phyloP scores from a whole-genome alignment of 2,113 vertebrate genomes.

The Amia ocellicauda region DNA sequence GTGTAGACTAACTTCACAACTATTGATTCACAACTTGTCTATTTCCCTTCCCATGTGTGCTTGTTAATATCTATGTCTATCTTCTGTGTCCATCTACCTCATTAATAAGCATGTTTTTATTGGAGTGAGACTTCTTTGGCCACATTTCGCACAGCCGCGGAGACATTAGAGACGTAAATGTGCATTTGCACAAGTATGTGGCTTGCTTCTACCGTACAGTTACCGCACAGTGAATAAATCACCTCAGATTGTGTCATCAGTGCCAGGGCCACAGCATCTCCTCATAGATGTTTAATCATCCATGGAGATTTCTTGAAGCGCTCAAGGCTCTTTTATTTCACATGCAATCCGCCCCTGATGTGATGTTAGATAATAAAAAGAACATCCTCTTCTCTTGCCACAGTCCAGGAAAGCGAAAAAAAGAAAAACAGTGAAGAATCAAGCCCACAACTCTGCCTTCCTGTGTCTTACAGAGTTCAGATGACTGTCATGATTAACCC shows the following conservation, averaged over 20 bases:
- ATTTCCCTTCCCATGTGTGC: too few relatives aligned
- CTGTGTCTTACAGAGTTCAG: slow-evolving; percentile 64
- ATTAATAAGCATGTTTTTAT: too few relatives aligned
- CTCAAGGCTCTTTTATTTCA: slow-evolving; percentile 21
- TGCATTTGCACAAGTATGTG: too few relatives aligned
- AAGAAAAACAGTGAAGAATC: slow-evolving; percentile 11
- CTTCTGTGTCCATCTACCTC: too few relatives aligned
- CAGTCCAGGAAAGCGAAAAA: background rate
- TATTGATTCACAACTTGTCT: too few relatives aligned
- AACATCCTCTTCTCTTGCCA: slow-evolving; percentile 52
- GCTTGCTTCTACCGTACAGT: background rate
- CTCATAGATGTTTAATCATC: slow-evolving; percentile 10
- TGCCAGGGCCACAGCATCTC: background rate
- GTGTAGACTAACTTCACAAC: too few relatives aligned
- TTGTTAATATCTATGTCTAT: too few relatives aligned
- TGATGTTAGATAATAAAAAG: slow-evolving; percentile 39
- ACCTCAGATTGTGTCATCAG: background rate
- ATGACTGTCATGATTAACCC: slow-evolving; percentile 67
- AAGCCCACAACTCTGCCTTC: slow-evolving; percentile 39
- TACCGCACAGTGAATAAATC: background rate
- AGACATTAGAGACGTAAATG: too few relatives aligned
- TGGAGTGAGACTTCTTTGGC: too few relatives aligned
- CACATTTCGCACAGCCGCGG: too few relatives aligned
- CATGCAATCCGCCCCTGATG: slow-evolving; percentile 33
- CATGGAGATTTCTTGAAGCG: background rate